Evolutionary conservation across 2,888 invertebrate genomes (phyloP), one percentile per base, ranked within the genome.

Genomic region (Eumerus sabulonum): DNA sequence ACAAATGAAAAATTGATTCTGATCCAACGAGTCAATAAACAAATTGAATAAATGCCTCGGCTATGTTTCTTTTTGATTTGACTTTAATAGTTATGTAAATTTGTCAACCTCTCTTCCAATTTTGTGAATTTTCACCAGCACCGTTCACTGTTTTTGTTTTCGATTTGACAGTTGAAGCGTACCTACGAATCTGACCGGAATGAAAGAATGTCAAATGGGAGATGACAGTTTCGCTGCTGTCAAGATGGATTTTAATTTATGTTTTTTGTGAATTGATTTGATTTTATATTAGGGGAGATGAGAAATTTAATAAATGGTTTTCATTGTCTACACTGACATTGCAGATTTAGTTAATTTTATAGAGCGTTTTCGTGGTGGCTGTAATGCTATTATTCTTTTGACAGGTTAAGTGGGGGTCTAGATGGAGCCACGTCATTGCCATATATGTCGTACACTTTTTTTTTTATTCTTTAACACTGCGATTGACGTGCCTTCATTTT

Each of bases 61-160:
- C 7, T 4, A 2, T 27, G 27, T 27, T 27, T 27, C n/a, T 59
- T 64, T 60, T 56, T 66, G 56, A 50, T 45, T 60, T 62, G 14
- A 44, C 50, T 67, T 67, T 36, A 62, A 73, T 59, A 77, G 77
- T 77, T 77, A 77, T 77, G 77, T 77, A 77, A 77, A 77, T 76
- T 76, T 71, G 71, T 73, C 66, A 76, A 66, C 66, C 67, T 67
- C 67, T 67, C 62, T 72, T 63, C 60, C 17, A 67, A 76, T 62
- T 67, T 57, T 27, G 44, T 72, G 54, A 73, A 67, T 77, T 77
- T 73, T 79, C 68, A 73, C 64, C 73, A 68, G 53, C 68, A 73
- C 68, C 79, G 73, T 79, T 54, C 45, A 64, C 74, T 79, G 79
- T 79, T 79, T 77, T 73, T 79, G 79, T 79, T 79, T 79, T 79